Conservation (phyloP, 2,888 invertebrate species). For the Synergus japonicus region DNA sequence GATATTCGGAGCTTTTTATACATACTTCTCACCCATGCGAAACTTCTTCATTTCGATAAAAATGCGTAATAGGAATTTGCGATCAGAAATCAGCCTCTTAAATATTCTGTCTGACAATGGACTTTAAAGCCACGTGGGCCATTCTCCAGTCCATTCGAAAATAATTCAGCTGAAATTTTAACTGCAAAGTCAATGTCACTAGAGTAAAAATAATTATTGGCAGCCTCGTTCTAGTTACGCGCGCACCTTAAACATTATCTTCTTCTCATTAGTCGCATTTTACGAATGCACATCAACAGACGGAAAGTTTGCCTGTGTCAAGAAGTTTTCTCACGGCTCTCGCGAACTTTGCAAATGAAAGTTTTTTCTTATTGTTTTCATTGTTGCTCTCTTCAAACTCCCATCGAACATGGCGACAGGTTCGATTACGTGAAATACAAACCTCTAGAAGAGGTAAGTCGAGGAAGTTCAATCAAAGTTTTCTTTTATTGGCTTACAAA, state of each 20-base stretch:
- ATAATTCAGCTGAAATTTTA: conserved; percentile 30
- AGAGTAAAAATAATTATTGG: conserved; percentile 68
- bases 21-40: too few species aligned
- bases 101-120: conserved; percentile 10
- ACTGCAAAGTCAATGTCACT: conserved; percentile 67
- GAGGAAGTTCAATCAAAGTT: conserved; percentile 17
- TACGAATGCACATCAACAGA: conserved; percentile 28
- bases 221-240: conserved; percentile 46
- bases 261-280: conserved; percentile 52
- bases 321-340: conserved; percentile 8
- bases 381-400: conserved; percentile 49
- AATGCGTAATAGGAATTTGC: too few species aligned
- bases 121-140: conserved; percentile 2
- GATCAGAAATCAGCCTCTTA: not conserved
- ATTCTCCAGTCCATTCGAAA: conserved; percentile 23
- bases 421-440: conserved; percentile 70
- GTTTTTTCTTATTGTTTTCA: conserved; percentile 57
- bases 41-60: too few species aligned
- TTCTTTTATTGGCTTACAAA: conserved; percentile 21
- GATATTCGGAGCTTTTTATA: too few species aligned
- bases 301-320: not conserved
- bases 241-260: conserved; percentile 30
- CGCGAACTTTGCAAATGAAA: conserved; percentile 42
- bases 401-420: conserved; percentile 53
- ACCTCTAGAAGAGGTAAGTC: conserved; percentile 68